phyloP scores from a whole-genome alignment of 2,888 invertebrate genomes.

The Rhaphigaster nebulosa region DNA sequence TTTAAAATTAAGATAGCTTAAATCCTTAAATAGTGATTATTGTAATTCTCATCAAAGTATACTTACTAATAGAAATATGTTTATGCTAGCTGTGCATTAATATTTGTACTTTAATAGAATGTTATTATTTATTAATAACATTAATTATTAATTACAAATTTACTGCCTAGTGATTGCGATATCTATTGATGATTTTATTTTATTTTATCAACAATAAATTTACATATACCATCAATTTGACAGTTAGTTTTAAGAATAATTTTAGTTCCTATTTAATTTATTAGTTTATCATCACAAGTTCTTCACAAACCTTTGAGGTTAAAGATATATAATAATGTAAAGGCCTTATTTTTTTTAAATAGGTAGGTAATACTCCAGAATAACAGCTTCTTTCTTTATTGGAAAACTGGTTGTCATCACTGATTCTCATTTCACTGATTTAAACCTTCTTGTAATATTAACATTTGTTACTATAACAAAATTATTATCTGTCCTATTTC shows the following conservation, averaged over 20 bases:
- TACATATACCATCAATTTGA: not conserved
- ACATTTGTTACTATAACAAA: no score
- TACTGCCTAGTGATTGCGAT: not conserved
- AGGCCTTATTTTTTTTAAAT: not conserved
- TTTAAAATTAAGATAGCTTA: conserved; percentile 22
- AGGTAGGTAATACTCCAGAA: not conserved
- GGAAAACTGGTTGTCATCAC: no score
- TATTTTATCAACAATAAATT: not conserved
- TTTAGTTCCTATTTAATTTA: conserved; percentile 7
- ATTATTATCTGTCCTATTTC: no score
- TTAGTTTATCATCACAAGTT: not conserved
- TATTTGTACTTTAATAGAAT: not conserved
- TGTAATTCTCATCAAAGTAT: not conserved
- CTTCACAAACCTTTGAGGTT: not conserved
- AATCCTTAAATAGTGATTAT: not conserved
- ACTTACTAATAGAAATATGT: not conserved
- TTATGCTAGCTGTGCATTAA: not conserved
- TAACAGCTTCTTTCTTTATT: not conserved
- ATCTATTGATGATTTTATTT: no score
- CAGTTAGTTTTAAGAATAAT: not conserved
- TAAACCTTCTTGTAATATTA: no score
- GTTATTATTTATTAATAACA: not conserved
- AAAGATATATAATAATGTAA: not conserved
- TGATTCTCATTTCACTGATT: no score
- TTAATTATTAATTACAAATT: conserved; percentile 4